Conservation (phyloP, 1,140 invertebrate species). For the Lepidostoma basale region DNA sequence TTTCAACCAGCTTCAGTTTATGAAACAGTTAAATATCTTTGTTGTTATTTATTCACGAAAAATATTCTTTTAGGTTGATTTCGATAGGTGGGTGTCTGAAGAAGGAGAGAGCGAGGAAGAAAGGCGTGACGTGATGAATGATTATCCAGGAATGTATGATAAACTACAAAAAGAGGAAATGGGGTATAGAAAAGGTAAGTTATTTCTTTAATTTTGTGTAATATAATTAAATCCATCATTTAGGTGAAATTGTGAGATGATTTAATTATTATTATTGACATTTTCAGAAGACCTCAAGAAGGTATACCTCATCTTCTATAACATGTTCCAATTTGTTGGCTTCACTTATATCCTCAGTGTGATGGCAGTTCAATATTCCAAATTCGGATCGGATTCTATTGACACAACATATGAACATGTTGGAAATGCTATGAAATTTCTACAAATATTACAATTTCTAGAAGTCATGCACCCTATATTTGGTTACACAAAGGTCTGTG, state of each 20-base stretch:
- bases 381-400: conserved; percentile 76
- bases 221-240: too few species aligned
- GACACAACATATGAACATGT: conserved; percentile 76
- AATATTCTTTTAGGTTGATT: conserved; percentile 68
- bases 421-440: conserved; percentile 80
- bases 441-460: conserved; percentile 81
- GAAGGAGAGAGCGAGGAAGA: conserved; percentile 71
- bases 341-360: conserved; percentile 80
- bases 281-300: conserved; percentile 78
- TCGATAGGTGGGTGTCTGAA: conserved; percentile 81
- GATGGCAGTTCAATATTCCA: conserved; percentile 75
- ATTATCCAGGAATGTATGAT: conserved; percentile 80
- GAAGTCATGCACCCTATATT: conserved; percentile 91
- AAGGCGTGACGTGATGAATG: conserved; percentile 69
- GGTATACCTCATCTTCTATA: conserved; percentile 88
- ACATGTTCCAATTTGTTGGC: conserved; percentile 89
- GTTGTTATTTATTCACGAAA: neutral
- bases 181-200: conserved; percentile 75
- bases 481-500: conserved; percentile 81
- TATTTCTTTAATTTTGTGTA: neutral
- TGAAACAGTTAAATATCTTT: too few species aligned
- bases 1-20: too few species aligned
- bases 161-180: conserved; percentile 78
- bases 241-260: too few species aligned
- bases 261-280: conserved; percentile 16